Base-by-base conservation (phyloP, 2,113 vertebrate genomes). In the Dendropsophus ebraccatus region DNA sequence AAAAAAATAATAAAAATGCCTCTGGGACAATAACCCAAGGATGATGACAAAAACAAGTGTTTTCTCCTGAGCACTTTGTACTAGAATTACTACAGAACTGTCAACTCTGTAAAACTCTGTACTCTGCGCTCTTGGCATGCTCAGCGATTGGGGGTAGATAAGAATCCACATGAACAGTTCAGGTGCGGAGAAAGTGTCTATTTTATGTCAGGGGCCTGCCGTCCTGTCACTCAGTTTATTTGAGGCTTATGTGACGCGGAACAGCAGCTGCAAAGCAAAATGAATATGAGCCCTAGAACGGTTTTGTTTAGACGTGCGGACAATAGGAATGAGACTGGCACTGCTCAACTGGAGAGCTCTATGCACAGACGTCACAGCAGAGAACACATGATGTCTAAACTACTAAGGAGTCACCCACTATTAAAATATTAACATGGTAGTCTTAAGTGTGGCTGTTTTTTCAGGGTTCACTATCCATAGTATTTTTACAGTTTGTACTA, bases 221-320 rank as follows among this genome's bases (percentile, higher is more conserved):
- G 45, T 58, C 23, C 37, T 62, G 54, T 81, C 78, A 62, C 35
- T 19, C 41, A 60, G 54, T 81, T 65, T 65, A 81, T 81, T 47
- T 81, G n/a, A 81, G 41, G 78, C 78, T 81, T 81, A 81, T 62
- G 56, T 81, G 56, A 81, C 54, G 47, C n/a, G 58, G 13, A 81
- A 47, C 58, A 81, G 78, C 58, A 81, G 78, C 56, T 81, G 58
- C 78, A 81, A 62, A 81, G 23, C 58, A 16, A 41, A 65, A 45
- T 35, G 56, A 81, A 81, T 37, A 62, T 65, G 78, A 81, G 35
- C 77, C 56, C 32, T 37, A 62, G 78, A 81, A 81, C 77, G 30
- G 78, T 81, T 56, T 65, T 81, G 35, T 81, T 81, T 81, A 65
- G 78, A 62, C 37, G 78, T 65, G 78, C 58, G 47, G 41, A 81